These are phyloP conservation scores for Ceryle rudis DNA, from an alignment of 2,797 vertebrate genomes.

Conservation along the genomic window DNA sequence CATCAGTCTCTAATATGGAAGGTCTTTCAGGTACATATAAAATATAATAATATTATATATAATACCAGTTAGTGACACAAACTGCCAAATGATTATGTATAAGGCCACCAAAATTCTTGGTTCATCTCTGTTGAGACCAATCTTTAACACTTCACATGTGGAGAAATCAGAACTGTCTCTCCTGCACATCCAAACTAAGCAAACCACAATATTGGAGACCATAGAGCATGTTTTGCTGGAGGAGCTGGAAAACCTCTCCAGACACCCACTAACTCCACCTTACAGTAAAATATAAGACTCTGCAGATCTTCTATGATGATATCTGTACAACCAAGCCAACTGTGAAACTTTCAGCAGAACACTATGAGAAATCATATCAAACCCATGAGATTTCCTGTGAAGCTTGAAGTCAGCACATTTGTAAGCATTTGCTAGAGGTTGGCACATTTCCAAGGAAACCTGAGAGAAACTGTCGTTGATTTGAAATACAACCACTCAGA, in stretches of 20 bases:
- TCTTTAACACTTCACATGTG: not conserved
- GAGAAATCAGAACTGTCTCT: not conserved
- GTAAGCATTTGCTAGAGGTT: not conserved
- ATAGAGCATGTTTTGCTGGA: rapidly evolving
- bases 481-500: not conserved
- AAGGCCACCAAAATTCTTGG: not conserved
- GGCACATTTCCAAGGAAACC: constrained; percentile 21
- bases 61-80: not conserved
- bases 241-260: not conserved
- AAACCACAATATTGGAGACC: not conserved
- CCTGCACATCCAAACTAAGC: not conserved
- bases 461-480: not conserved
- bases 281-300: not conserved
- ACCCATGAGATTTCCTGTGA: not conserved
- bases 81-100: no score
- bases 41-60: not conserved
- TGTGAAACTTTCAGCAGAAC: not conserved
- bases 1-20: not conserved
- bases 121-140: not conserved
- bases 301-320: not conserved
- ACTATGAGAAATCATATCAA: not conserved
- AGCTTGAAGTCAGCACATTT: not conserved
- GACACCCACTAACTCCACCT: not conserved
- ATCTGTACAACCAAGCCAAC: not conserved
- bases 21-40: not conserved